Conservation (phyloP, 1,140 invertebrate species). For the Drosophila nebulosa region DNA sequence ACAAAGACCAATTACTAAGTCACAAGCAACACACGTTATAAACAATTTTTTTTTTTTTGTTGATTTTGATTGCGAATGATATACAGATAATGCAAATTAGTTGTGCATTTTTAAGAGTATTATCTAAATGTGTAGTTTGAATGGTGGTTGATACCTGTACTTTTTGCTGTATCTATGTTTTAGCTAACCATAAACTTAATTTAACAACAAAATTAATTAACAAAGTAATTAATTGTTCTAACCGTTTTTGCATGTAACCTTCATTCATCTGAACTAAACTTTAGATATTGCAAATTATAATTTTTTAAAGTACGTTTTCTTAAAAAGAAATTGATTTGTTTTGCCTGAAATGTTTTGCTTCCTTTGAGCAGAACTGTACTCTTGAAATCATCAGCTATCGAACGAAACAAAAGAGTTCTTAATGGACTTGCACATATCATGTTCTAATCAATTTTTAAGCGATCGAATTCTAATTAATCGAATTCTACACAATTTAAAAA, state of each 20-base stretch:
- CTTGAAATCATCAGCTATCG: background rate
- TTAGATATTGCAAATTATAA: background rate
- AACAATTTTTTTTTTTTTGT: constrained; percentile 8
- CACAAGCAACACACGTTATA: constrained; percentile 6
- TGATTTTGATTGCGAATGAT: constrained; percentile 26
- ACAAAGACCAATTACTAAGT: constrained; percentile 11
- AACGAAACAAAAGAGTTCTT: background rate
- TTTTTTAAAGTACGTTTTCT: background rate
- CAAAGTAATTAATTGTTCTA: background rate
- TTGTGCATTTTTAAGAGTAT: background rate
- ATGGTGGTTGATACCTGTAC: background rate
- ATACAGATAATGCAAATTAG: background rate
- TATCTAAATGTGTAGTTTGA: background rate
- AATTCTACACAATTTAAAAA: too few species aligned
- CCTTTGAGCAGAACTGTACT: background rate
- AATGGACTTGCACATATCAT: background rate
- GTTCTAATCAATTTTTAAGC: too few species aligned
- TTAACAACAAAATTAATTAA: background rate
- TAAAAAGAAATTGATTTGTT: background rate
- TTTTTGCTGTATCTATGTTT: background rate
- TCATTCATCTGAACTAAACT: constrained; percentile 8
- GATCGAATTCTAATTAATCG: too few species aligned
- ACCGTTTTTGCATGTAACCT: constrained; percentile 32
- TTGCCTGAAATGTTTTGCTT: background rate
- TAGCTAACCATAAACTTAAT: background rate